These are phyloP conservation scores for Ambastaia sidthimunki DNA, from an alignment of 2,797 vertebrate species.

Conservation along the genomic window DNA sequence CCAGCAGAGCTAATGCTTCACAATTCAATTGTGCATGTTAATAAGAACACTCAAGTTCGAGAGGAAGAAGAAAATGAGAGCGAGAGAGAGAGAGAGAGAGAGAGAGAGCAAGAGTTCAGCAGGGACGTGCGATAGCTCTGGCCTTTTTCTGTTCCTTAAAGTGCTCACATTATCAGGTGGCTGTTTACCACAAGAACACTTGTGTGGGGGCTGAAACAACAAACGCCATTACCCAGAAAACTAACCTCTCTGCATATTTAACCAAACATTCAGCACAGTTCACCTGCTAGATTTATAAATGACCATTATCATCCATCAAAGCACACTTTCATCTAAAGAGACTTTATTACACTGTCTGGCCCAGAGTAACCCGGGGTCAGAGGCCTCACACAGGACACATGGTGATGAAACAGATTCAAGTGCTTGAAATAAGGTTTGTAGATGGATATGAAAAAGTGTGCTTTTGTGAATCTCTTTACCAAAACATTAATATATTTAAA, in stretches of 20 bases:
- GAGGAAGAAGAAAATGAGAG: constrained; percentile 35
- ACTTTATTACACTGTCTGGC: background rate
- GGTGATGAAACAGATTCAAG: background rate
- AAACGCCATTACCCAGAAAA: constrained; percentile 28
- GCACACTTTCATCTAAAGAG: background rate
- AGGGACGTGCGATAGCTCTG: background rate
- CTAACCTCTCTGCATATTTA: constrained; percentile 27
- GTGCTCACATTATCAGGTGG: constrained; percentile 43
- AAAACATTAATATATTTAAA: too few species aligned
- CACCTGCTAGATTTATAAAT: constrained; percentile 28
- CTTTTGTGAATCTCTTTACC: too few species aligned
- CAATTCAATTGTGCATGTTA: constrained; percentile 65
- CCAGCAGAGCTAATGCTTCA: constrained; percentile 66
- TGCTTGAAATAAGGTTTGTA: background rate
- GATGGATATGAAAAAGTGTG: background rate
- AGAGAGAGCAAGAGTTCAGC: constrained; percentile 33
- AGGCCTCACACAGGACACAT: background rate
- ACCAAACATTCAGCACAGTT: background rate
- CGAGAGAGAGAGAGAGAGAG: constrained; percentile 24
- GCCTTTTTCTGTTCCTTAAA: constrained; percentile 17
- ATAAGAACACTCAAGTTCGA: constrained; percentile 55
- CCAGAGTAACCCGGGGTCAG: constrained; percentile 8
- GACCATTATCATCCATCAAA: constrained; percentile 21
- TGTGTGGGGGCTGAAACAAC: constrained; percentile 16
- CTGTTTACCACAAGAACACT: constrained; percentile 44